phyloP scores from a whole-genome alignment of 1,140 invertebrate species.

The Proctacanthus coquilletti region DNA sequence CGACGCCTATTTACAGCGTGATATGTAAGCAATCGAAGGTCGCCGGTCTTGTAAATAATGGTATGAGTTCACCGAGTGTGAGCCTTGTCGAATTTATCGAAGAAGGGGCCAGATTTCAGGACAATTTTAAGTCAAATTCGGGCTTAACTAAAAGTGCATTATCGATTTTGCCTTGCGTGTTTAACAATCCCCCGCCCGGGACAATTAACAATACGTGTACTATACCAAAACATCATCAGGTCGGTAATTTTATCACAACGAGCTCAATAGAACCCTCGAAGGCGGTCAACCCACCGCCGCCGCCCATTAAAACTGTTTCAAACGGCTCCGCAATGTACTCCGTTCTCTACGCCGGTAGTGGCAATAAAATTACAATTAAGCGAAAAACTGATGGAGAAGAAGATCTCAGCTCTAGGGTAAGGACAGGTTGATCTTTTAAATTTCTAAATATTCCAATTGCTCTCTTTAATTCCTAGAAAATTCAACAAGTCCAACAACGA shows the following conservation, averaged over 20 bases:
- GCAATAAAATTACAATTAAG: slow-evolving; percentile 70
- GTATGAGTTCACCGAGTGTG: slow-evolving; percentile 33
- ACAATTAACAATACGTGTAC: too few species aligned
- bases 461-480: slow-evolving; percentile 1
- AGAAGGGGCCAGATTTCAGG: slow-evolving; percentile 61
- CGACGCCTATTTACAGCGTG: slow-evolving; percentile 46
- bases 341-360: slow-evolving; percentile 58
- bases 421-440: background rate
- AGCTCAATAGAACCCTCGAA: background rate
- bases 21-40: slow-evolving; percentile 13
- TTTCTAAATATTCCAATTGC: background rate
- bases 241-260: too few species aligned
- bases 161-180: slow-evolving; percentile 55
- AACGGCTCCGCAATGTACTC: slow-evolving; percentile 54
- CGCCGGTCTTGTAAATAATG: slow-evolving; percentile 26
- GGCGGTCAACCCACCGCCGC: too few species aligned
- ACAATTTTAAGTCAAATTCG: slow-evolving; percentile 54
- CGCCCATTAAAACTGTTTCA: slow-evolving; percentile 13
- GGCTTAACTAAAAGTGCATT: slow-evolving; percentile 53
- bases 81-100: slow-evolving; percentile 58
- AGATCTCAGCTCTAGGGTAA: slow-evolving; percentile 6
- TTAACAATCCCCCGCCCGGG: slow-evolving; percentile 30
- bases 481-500: slow-evolving; percentile 1
- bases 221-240: too few species aligned
- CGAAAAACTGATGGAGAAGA: slow-evolving; percentile 46